Base-by-base conservation (phyloP, 1,140 invertebrate species). In the Portunus trituberculatus region DNA sequence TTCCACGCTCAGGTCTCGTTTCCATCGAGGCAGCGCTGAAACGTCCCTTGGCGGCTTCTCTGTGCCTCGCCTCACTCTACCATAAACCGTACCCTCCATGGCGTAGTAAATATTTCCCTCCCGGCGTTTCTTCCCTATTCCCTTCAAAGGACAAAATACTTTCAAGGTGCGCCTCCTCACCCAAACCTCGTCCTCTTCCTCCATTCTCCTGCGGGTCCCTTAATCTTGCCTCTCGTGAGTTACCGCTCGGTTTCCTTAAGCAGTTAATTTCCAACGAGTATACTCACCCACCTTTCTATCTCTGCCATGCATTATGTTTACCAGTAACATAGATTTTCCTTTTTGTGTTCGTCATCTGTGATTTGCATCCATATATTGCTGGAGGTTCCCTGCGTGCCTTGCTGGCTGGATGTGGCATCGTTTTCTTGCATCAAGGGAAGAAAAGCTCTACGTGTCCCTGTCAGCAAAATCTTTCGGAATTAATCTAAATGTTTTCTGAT, bases 61-160 rank as follows among this genome's bases (percentile, higher is more conserved):
- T 76, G 67, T n/a, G 20, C n/a, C 67, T 25, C 67, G 67, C 67
- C 20, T 76, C 67, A n/a, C 67, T 39, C 39, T n/a, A n/a, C 67
- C 67, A 76, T 76, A 76, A 76, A 76, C 7, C 67, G 67, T 76
- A 76, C 67, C 67, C 67, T 25, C 25, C 67, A 76, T 76, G 67
- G 67, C 67, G 0, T n/a, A n/a, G 20, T 76, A 76, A 76, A 76
- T 76, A 76, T 76, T 76, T 25, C 67, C 16, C 67, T 76, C 20
- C 67, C 67, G 67, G 6, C n/a, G 67, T 20, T n/a, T 25, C 20
- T 76, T 76, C 67, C 67, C 67, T 76, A 76, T 76, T 76, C 67
- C 67, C 67, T 76, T 76, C 67, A 76, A 76, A 76, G 67, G n/a
- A n/a, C 67, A 76, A 76, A 76, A 76, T 76, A 76, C 67, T 76